Evolutionary conservation across 2,113 vertebrate species (phyloP).

Genomic region (Numenius arquata): DNA sequence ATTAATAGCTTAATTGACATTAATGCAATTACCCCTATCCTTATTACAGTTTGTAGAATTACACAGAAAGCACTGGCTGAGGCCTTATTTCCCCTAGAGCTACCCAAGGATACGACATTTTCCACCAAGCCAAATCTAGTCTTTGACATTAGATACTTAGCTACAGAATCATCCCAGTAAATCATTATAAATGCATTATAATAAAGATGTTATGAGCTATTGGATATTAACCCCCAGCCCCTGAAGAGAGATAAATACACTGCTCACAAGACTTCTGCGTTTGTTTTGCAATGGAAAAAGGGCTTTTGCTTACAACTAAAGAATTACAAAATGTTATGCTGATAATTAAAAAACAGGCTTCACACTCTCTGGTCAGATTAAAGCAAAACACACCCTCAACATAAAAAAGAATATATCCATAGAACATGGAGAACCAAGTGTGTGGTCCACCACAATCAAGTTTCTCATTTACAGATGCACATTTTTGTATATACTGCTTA

Average conservation of each 20-base stretch:
- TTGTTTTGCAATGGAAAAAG: conserved; percentile 65
- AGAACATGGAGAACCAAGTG: neutral
- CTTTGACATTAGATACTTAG: conserved; percentile 79
- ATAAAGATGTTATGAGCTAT: conserved; percentile 81
- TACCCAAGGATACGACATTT: conserved; percentile 76
- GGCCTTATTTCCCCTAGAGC: conserved; percentile 76
- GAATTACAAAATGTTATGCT: conserved; percentile 61
- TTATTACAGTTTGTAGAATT: conserved; percentile 79
- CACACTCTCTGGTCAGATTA: conserved; percentile 22
- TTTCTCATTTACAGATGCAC: neutral
- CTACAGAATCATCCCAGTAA: conserved; percentile 79
- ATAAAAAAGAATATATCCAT: neutral
- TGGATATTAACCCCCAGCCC: conserved; percentile 77
- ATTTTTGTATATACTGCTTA: neutral
- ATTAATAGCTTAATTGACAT: conserved; percentile 85
- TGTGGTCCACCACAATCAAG: neutral
- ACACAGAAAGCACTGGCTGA: conserved; percentile 70
- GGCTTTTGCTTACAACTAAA: conserved; percentile 57
- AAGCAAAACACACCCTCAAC: conserved; percentile 51
- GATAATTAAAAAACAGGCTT: conserved; percentile 64
- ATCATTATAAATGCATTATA: conserved; percentile 86
- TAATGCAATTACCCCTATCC: conserved; percentile 77
- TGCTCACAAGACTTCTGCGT: conserved; percentile 60
- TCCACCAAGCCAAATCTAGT: conserved; percentile 71
- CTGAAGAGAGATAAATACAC: conserved; percentile 75